Base-by-base conservation (phyloP, 2,888 invertebrate species). In the Sesamia inferens region DNA sequence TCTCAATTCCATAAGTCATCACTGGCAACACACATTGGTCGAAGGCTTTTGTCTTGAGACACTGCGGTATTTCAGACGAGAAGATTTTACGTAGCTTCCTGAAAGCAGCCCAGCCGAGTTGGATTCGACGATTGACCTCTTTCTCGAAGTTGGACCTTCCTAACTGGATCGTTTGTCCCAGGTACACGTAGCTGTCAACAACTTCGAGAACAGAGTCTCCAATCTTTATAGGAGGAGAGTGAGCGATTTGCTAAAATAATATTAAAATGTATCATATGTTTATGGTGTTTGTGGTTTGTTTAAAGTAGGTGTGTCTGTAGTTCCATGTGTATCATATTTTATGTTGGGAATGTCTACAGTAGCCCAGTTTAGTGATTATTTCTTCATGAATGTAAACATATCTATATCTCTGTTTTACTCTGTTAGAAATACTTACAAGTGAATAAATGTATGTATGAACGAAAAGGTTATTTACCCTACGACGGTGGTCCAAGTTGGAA, bases 221-320 rank as follows among this genome's bases (percentile, higher is more conserved):
- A n/a, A n/a, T n/a, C n/a, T n/a, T n/a, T n/a, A n/a, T n/a, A n/a
- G n/a, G n/a, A n/a, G n/a, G n/a, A n/a, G n/a, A n/a, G 24, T 22
- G 59, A 47, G 55, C n/a, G 48, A 62, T 10, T 13, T 22, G 39
- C 72, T 59, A 64, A 76, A 76, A 78, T 58, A 13, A 63, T 71
- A 63, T 71, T 78, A 11, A 63, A 78, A 76, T 71, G 7, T 47
- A 13, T 5, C 14, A 16, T 51, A 61, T 51, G 39, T 48, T 77
- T 69, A 69, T 62, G 70, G 51, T 7, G 42, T 70, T 77, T 71
- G 64, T 64, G 24, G 47, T 31, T 48, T 54, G 51, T 16, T 48
- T 42, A 59, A 6, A 13, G 47, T 19, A 22, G 44, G 44, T 57
- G 62, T 71, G 62, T 63, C 48, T 31, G 10, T 55, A 55, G 55